Evolutionary conservation across 2,888 invertebrate species (phyloP), one percentile per base, ranked within the genome.

Genomic region (Noctua fimbriata): DNA sequence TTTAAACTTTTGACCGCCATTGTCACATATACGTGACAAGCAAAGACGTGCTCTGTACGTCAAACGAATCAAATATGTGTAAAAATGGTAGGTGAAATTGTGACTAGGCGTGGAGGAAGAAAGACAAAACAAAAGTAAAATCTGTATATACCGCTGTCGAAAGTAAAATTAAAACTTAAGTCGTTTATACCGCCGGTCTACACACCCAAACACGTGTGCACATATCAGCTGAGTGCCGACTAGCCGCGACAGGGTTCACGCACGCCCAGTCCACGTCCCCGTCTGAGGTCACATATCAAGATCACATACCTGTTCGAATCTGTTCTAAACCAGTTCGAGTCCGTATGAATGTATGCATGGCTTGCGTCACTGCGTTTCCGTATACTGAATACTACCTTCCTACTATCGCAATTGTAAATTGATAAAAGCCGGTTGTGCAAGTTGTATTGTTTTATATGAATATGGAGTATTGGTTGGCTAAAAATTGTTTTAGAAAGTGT

Each of bases 201-300:
- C 80, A 78, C 82, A 85, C 74, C 73, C 84, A 70, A 88, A 85
- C 92, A 93, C 92, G 93, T 93, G 94, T 89, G 91, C 91, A 91
- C 89, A 92, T 82, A 88, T 92, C 92, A 91, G 90, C 90, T 88
- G 89, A 90, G 90, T 91, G 65, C 70, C 32, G 32, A 73, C 47
- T 73, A 49, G 73, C 41, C 60, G 60, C 73, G 76, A 36, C 82
- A 73, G 83, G 78, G 94, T 94, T 94, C 93, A 94, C 79, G 90
- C 91, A 93, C 93, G 87, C 86, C 84, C 92, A 90, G 92, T 91
- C 94, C 94, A 92, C 90, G 87, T 79, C 87, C 95, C 93, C 90
- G 87, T 76, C 87, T 90, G 94, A 95, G 96, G 96, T 95, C 96
- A 96, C 94, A 94, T 91, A 94, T 94, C 95, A 96, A 96, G 96